Percentiles rank a stretch among this genome's conserved stretches.
Conservation (phyloP, 2,888 invertebrate species). For the Leucania comma region DNA sequence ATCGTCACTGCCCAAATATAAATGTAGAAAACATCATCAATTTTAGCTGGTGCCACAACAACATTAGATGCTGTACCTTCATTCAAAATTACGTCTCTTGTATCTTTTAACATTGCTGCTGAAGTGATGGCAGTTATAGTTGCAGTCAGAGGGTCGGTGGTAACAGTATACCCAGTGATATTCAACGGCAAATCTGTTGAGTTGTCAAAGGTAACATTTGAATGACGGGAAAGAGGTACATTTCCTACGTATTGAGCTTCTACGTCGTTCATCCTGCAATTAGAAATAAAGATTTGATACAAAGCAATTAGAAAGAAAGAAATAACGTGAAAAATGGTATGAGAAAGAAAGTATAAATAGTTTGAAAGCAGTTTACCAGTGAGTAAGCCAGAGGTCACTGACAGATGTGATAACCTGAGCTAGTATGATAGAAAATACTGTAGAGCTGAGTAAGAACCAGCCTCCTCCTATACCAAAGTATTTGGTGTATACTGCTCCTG, state of each 20-base stretch:
- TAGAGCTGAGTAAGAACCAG: slow-evolving; percentile 87
- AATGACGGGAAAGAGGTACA: slow-evolving; percentile 14
- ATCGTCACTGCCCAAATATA: slow-evolving; percentile 91
- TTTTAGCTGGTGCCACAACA: slow-evolving; percentile 53
- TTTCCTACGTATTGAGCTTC: slow-evolving; percentile 66
- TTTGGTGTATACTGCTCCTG: slow-evolving; percentile 91
- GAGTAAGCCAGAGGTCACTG: slow-evolving; percentile 94
- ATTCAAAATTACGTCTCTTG: background rate
- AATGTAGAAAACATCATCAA: slow-evolving; percentile 83
- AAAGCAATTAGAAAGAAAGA: no score
- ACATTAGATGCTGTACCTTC: slow-evolving; percentile 14
- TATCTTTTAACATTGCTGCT: slow-evolving; percentile 22
- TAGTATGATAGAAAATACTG: slow-evolving; percentile 90
- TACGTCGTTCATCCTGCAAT: slow-evolving; percentile 85
- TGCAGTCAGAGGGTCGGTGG: slow-evolving; percentile 19
- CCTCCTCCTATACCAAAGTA: slow-evolving; percentile 94
- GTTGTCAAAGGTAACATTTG: slow-evolving; percentile 6
- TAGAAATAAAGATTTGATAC: background rate
- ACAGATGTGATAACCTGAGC: slow-evolving; percentile 93
- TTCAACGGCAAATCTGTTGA: slow-evolving; percentile 20
- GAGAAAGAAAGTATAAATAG: background rate
- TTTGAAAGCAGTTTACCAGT: slow-evolving; percentile 90
- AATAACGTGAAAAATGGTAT: background rate
- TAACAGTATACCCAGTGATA: slow-evolving; percentile 15
- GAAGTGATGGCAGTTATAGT: slow-evolving; percentile 25